phyloP scores from a whole-genome alignment of 2,888 invertebrate species.

The Sesia apiformis region DNA sequence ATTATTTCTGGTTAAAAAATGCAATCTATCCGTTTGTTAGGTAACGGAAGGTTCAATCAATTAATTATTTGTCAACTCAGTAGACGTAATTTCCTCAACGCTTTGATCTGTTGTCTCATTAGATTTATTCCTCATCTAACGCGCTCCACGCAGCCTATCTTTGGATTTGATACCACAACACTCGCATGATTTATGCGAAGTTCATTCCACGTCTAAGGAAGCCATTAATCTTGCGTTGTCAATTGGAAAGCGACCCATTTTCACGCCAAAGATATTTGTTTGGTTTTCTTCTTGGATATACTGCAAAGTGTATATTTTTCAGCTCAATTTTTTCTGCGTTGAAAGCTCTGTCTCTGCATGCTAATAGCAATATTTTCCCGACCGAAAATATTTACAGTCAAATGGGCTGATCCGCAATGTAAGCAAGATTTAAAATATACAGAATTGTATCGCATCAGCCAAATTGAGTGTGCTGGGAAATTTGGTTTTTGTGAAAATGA shows the following conservation, averaged over 20 bases:
- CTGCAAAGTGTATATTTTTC: slow-evolving; percentile 17
- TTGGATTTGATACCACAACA: slow-evolving; percentile 33
- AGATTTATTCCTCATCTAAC: not conserved
- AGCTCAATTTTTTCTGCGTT: too few species aligned
- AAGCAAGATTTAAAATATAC: slow-evolving; percentile 15
- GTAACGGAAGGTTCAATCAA: too few species aligned
- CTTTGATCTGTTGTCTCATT: not conserved
- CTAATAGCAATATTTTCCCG: not conserved
- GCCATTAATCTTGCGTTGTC: slow-evolving; percentile 56
- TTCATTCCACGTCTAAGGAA: slow-evolving; percentile 16
- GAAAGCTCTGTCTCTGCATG: too few species aligned
- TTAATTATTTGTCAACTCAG: too few species aligned
- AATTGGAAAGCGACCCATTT: slow-evolving; percentile 57
- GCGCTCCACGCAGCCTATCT: slow-evolving; percentile 12
- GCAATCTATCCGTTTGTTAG: too few species aligned
- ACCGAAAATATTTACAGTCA: not conserved
- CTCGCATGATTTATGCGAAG: slow-evolving; percentile 47
- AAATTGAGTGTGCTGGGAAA: slow-evolving; percentile 30
- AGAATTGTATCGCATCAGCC: slow-evolving; percentile 28
- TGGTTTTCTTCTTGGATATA: slow-evolving; percentile 38
- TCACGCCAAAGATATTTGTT: slow-evolving; percentile 36
- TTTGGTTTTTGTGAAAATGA: slow-evolving; percentile 29
- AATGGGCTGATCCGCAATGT: not conserved
- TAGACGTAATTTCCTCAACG: too few species aligned
- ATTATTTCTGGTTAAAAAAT: too few species aligned